Conservation (phyloP, 1,140 invertebrate genomes). For the Teleogryllus occipitalis region DNA sequence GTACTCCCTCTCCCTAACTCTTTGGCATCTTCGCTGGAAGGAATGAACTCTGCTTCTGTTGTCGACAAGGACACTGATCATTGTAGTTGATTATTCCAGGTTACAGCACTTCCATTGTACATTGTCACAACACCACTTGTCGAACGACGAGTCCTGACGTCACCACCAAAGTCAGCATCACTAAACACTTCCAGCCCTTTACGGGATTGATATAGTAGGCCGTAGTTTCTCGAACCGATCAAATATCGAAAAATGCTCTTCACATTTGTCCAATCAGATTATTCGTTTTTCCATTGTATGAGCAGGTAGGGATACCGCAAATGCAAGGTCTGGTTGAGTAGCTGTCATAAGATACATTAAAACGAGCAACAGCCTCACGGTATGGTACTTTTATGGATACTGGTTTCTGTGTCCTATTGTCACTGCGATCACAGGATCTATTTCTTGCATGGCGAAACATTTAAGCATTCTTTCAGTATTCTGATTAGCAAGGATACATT, state of each 20-base stretch:
- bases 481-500: neutral
- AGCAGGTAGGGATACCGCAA: neutral
- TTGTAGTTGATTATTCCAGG: no score
- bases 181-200: neutral
- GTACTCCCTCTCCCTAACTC: no score
- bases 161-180: slow-evolving; percentile 7
- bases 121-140: no score
- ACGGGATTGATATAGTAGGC: neutral
- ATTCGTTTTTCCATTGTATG: neutral
- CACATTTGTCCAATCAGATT: neutral
- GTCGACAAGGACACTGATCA: no score
- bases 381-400: neutral
- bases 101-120: no score
- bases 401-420: neutral
- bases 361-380: neutral
- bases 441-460: neutral
- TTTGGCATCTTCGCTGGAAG: no score
- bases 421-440: slow-evolving; percentile 7
- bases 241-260: neutral
- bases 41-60: no score
- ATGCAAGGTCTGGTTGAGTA: neutral
- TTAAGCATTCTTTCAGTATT: neutral
- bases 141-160: no score
- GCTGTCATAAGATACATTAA: slow-evolving; percentile 6
- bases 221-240: neutral